Evolutionary conservation across 2,113 vertebrate genomes (phyloP), one percentile per base, ranked within the genome.

Genomic region (Ceuthmochares aereus): DNA sequence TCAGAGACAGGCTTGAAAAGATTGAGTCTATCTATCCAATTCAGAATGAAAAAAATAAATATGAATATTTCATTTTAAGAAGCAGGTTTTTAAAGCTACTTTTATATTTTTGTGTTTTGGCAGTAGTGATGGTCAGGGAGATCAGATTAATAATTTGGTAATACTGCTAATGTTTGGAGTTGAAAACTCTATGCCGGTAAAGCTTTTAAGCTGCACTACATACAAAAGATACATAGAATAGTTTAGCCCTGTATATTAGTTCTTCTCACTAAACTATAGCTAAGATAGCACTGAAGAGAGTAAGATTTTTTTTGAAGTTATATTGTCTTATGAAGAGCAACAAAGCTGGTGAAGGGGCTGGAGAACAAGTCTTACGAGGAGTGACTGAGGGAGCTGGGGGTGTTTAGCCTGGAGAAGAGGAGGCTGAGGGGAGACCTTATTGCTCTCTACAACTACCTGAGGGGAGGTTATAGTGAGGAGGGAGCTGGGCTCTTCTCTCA

Each of bases 61-160:
- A 74, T 3, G 1, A 81, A 63, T 3, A 14, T 9, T 12, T 8
- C 36, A 47, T 56, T 91, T 62, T 58, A 3, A 45, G 77, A 86
- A 74, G 5, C 1, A 32, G 0, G 0, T 51, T 68, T 54, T 79
- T 42, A 36, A 47, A 54, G 6, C 17, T 74, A 19, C 3, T 30
- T n/a, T 12, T 3, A 15, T 10, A 15, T 21, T 29, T 85, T 75
- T 55, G 9, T 17, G n/a, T 83, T 94, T 74, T 66, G 10, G 2
- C 45, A 25, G 7, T 26, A 7, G 29, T 52, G 26, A 59, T 9
- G 8, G 3, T 59, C 59, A 75, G 4, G 4, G 12, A 81, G 20
- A 51, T 37, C 45, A 67, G 32, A 52, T 34, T 82, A 4, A 19
- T 60, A 42, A 84, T 78, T 84, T 34, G 1, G 75, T 54, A 43